Base-by-base conservation (phyloP, 23 tunicate genomes). In the Trididemnum clinides region DNA sequence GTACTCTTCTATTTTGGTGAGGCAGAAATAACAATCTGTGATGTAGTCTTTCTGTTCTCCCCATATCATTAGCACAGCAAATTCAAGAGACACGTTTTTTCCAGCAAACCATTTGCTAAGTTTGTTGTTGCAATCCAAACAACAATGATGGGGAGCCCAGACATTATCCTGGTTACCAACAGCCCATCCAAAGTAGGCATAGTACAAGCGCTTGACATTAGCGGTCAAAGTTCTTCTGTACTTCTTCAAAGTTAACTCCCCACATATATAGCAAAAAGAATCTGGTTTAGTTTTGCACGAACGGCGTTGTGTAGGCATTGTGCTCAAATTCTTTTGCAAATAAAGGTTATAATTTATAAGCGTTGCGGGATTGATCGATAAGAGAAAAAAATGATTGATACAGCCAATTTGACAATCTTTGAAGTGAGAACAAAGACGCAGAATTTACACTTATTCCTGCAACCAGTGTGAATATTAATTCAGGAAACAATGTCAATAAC, bases 21-120 rank as follows among this genome's bases (percentile, higher is more conserved):
- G 20, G 84, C 84, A 79, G 26, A 79, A 79, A 58, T 54, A 79
- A 32, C 84, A 79, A 57, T 79, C 84, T 5, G 69, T 54, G 20
- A 29, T 26, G 26, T 79, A 72, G 39, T 79, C 66, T 51, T n/a
- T 30, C 0, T 51, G 66, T 72, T 79, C 70, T 79, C 71, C 37
- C 84, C 84, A 79, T 19, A 79, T 26, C 70, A 79, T 79, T 58
- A 72, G 71, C 20, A 79, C 72, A 39, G 62, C 64, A 57, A 79
- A 79, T 54, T 6, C n/a, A 36, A 79, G 6, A 19, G n/a, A 6
- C n/a, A 2, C 15, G n/a, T 58, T 79, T 79, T 79, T 29, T 7
- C 84, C 71, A 5, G 69, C 72, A 79, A 79, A 58, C 84, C 84
- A 79, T 19, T 79, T 54, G 27, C 27, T 74, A 5, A 74, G 84